phyloP scores from a whole-genome alignment of 1,140 invertebrate species.

The Chrysoperla carnea region DNA sequence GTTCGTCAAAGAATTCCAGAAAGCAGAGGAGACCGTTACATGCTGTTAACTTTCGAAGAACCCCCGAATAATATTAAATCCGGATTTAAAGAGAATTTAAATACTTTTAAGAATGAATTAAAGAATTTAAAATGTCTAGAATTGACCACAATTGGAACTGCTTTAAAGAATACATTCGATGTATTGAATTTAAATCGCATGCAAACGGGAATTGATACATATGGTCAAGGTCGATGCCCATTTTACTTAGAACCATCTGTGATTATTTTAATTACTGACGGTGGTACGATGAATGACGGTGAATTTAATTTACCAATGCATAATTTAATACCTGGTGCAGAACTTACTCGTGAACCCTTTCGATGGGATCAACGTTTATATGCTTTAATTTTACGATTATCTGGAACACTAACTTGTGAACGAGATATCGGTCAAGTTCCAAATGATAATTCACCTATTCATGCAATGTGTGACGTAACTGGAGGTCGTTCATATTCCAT shows the following conservation, averaged over 20 bases:
- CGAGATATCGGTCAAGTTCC: conserved; percentile 50
- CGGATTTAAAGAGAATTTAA: conserved; percentile 93
- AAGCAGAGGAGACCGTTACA: conserved; percentile 85
- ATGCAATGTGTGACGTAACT: conserved; percentile 92
- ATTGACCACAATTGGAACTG: conserved; percentile 73
- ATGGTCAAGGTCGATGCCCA: conserved; percentile 85
- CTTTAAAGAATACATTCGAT: conserved; percentile 86
- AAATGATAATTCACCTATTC: conserved; percentile 76
- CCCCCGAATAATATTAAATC: conserved; percentile 82
- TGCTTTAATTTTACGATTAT: conserved; percentile 72
- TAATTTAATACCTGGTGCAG: conserved; percentile 76
- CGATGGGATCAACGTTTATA: conserved; percentile 95
- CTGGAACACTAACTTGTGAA: conserved; percentile 41
- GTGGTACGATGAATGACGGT: conserved; percentile 67
- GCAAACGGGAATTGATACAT: conserved; percentile 89
- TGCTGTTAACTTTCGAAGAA: conserved; percentile 93
- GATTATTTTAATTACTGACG: conserved; percentile 91
- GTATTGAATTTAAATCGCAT: conserved; percentile 92
- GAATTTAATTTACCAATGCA: conserved; percentile 82
- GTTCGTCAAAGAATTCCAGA: conserved; percentile 78
- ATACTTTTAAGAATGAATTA: conserved; percentile 88
- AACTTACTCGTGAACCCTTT: conserved; percentile 89
- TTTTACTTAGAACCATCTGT: conserved; percentile 94
- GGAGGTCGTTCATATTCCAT: conserved; percentile 88
- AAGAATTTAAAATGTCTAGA: conserved; percentile 86